Evolutionary conservation across 2,888 invertebrate species (phyloP), one percentile per base, ranked within the genome.

Genomic region (Schrankia costaestrigalis): DNA sequence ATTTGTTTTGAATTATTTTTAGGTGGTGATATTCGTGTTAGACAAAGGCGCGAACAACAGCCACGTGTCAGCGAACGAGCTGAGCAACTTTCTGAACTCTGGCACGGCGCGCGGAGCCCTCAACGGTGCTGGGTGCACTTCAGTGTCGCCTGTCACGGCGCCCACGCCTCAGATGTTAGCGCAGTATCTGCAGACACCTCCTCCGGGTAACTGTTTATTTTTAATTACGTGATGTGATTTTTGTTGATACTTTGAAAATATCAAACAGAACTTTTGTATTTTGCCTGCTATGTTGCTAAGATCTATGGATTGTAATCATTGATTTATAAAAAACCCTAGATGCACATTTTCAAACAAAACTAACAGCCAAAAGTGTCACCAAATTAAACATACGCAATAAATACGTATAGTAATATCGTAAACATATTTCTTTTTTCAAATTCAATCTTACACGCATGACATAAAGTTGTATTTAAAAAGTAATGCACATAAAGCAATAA

Each of bases 181-280:
- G 51, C 94, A 96, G 58, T 99, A 98, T 79, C 83, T 98, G 39
- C 95, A 95, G 57, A 94, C 92, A 56, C 94, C 98, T n/a, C 98
- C 98, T 1, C 90, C 92, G 8, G 54, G 54, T 52, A 38, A 10
- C n/a, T 11, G 4, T 9, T 9, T 4, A 10, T 21, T 0, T 31
- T 9, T 3, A 2, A 11, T 17, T 15, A 13, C 3, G 7, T 17
- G 17, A 7, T 17, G 17, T 17, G n/a, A 17, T 17, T 17, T 17
- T 7, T 17, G 17, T 17, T 17, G 17, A 3, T 7, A 7, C 17
- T 17, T 5, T 17, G 7, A 17, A 3, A 17, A 17, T n/a, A n/a
- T n/a, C n/a, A n/a, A n/a, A n/a, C n/a, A n/a, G n/a, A n/a, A n/a
- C n/a, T n/a, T n/a, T n/a, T n/a, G n/a, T n/a, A n/a, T n/a, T n/a